These are phyloP conservation scores for Hemiscyllium ocellatum DNA, from an alignment of 2,113 vertebrate genomes.

Conservation along the genomic window DNA sequence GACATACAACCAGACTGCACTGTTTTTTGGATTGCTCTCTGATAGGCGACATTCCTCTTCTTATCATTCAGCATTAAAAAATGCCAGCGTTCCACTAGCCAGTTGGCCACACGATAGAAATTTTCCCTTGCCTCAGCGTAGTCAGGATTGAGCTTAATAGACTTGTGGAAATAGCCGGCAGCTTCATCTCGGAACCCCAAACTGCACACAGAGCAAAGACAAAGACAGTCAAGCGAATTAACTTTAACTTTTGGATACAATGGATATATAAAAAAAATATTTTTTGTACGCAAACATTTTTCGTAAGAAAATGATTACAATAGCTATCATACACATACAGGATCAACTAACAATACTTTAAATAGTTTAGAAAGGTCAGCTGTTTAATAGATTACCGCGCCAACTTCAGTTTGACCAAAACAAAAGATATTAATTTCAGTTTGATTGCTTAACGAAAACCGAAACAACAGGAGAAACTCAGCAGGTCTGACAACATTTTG, in stretches of 20 bases:
- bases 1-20: slow-evolving; percentile 69
- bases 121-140: slow-evolving; percentile 88
- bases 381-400: neutral
- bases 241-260: neutral
- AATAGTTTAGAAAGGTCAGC: neutral
- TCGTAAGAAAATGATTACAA: neutral
- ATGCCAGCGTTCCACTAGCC: slow-evolving; percentile 97
- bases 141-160: slow-evolving; percentile 82
- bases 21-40: slow-evolving; percentile 78
- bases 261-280: neutral
- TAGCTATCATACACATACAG: too few species aligned
- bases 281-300: too few species aligned
- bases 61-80: slow-evolving; percentile 95
- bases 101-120: slow-evolving; percentile 92
- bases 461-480: too few species aligned
- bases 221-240: neutral
- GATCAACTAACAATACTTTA: slow-evolving; percentile 11
- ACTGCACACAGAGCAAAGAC: slow-evolving; percentile 52
- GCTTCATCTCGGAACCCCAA: slow-evolving; percentile 96
- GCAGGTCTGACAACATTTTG: too few species aligned
- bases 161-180: slow-evolving; percentile 89
- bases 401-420: neutral
- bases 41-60: slow-evolving; percentile 79
- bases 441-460: too few species aligned
- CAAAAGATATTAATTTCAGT: too few species aligned